Evolutionary conservation across 2,888 invertebrate species (phyloP), one percentile per base, ranked within the genome.

Genomic region (Reticulitermes lucifugus): DNA sequence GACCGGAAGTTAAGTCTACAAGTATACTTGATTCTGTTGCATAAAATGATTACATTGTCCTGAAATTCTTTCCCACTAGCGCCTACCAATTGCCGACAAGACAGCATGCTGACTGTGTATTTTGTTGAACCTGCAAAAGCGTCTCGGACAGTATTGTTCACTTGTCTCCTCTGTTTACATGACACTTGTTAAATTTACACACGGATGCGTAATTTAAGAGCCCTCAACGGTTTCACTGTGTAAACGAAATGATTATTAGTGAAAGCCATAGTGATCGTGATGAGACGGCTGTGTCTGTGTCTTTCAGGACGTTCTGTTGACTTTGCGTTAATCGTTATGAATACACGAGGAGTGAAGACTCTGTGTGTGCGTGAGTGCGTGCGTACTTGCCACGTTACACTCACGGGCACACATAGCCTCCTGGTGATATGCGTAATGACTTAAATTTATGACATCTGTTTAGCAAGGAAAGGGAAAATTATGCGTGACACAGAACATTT

Each of bases 151-250:
- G n/a, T 65, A 77, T 77, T 77, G 79, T 79, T 79, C 79, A 51
- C 79, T 75, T 79, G 79, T 51, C 51, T 79, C 29, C 12, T n/a
- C 35, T 79, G 79, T 79, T 79, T 79, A 51, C 79, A 46, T 51
- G 79, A 79, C 79, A 79, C 25, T 79, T 55, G 29, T 29, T 41
- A 79, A 79, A 79, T 79, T 55, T 79, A 55, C 79, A 29, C 18
- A 79, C 79, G 46, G 25, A 6, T 46, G 79, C 79, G 79, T 79
- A 79, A 79, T 79, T 46, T 79, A 79, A 79, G 79, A 79, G 14
- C 51, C 25, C 46, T 25, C 7, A 25, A 14, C 55, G 51, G 22
- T 79, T 77, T 79, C 51, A 51, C 79, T 79, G 79, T 55, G 79
- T 51, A 79, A 25, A 79, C 79, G 79, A 51, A 79, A 79, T 55